Conservation (phyloP, 2,888 invertebrate species). For the Agonum fuliginosum region DNA sequence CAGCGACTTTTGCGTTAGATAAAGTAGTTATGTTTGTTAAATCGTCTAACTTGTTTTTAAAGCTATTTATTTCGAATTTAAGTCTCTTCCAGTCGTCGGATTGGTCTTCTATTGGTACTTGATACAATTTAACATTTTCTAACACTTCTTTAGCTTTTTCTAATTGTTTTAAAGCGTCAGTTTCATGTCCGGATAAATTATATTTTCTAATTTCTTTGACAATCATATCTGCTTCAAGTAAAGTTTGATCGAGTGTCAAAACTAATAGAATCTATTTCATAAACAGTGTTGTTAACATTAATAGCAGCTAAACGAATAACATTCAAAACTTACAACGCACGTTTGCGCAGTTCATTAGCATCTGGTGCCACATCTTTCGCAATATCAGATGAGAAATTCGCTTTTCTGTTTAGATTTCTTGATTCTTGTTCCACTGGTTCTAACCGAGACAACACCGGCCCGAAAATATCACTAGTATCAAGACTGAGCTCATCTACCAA, state of each 20-base stretch:
- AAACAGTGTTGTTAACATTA: conserved; percentile 79
- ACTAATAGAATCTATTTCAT: conserved; percentile 83
- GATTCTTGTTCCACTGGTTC: conserved; percentile 79
- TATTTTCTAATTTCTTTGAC: conserved; percentile 77
- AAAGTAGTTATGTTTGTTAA: conserved; percentile 80
- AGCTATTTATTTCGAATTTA: conserved; percentile 77
- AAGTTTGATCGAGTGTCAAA: conserved; percentile 87
- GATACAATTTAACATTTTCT: conserved; percentile 80
- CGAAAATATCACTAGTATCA: conserved; percentile 74
- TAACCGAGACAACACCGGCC: conserved; percentile 77
- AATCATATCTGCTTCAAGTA: conserved; percentile 83
- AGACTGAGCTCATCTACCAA: conserved; percentile 81
- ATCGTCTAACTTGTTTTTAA: conserved; percentile 83
- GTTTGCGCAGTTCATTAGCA: conserved; percentile 75
- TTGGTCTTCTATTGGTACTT: conserved; percentile 80
- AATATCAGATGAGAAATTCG: conserved; percentile 79
- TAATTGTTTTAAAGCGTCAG: conserved; percentile 72
- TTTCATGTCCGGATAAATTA: conserved; percentile 68
- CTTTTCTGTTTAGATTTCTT: conserved; percentile 78
- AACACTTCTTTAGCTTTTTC: conserved; percentile 79
- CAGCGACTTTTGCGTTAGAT: conserved; percentile 77
- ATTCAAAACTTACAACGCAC: conserved; percentile 74
- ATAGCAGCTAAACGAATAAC: conserved; percentile 75
- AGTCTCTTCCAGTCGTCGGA: conserved; percentile 76
- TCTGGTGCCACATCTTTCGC: conserved; percentile 77